Base-by-base conservation (phyloP, 1,140 invertebrate genomes). In the Trigoniulus corallinus region DNA sequence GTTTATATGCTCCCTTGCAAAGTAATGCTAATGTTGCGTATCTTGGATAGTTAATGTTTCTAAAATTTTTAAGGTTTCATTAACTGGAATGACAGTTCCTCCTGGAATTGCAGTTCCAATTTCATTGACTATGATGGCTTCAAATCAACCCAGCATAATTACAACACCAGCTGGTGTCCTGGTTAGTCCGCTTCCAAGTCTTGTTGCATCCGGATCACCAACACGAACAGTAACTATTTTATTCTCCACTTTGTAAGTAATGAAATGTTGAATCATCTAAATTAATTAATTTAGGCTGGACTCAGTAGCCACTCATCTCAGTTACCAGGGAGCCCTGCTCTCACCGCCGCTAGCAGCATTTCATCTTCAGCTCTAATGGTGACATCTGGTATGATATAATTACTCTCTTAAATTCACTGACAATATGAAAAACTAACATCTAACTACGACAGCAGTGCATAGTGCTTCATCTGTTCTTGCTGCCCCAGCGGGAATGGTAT, bases 41-140 rank as follows among this genome's bases (percentile, higher is more conserved):
- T 61, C 4, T 57, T 65, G 49, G 62, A 62, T 47, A 59, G 64
- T 2, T 53, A 62, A 48, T 63, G 62, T 44, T 52, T 66, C 25
- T 55, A 59, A 64, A 57, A 37, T 26, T 20, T n/a, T 52, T 2
- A 29, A 47, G 29, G 60, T 64, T 39, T 56, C 57, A 1, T 24
- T 54, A 24, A 39, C 52, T 24, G 45, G 52, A 12, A 49, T 42
- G 2, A 0, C 34, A 2, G 29, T 48, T 20, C 24, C 43, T 1
- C 29, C 23, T 22, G 57, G 59, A 21, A 64, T 65, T 40, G 62
- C 63, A 34, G 60, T 61, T 7, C 60, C 61, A 20, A 60, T 66
- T 1, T 63, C 64, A 1, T 63, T 66, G 47, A 62, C 59, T 22
- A 59, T 66, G 58, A 65, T 66, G 54, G 63, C 55, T 43, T 58